Percentiles rank a stretch among this genome's conserved stretches.
Conservation (phyloP, 2,797 vertebrate genomes). For the Leucoraja ocellata region DNA sequence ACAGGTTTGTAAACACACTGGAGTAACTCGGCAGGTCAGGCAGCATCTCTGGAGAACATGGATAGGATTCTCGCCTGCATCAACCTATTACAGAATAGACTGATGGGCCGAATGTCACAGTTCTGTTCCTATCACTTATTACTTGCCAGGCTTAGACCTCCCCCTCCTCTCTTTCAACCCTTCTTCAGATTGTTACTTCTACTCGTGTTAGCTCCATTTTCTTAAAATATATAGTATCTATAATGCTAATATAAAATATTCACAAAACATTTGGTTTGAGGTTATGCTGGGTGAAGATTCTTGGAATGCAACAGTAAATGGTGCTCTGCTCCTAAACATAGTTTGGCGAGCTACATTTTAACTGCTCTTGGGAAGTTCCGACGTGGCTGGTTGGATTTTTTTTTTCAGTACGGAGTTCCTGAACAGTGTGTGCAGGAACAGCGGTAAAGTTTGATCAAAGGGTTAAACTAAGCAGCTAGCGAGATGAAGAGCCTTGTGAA, state of each 20-base stretch:
- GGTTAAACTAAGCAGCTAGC: background rate
- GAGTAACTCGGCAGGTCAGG: too few relatives aligned
- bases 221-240: background rate
- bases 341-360: background rate
- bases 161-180: too few relatives aligned
- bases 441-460: background rate
- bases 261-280: background rate
- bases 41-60: too few relatives aligned
- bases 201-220: too few relatives aligned
- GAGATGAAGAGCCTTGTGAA: background rate
- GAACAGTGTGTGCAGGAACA: background rate
- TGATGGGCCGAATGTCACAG: too few relatives aligned
- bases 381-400: background rate
- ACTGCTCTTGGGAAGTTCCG: background rate
- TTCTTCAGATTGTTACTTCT: too few relatives aligned
- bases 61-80: too few relatives aligned
- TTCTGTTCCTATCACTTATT: too few relatives aligned
- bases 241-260: background rate
- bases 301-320: background rate
- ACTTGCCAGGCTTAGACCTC: too few relatives aligned
- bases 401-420: background rate
- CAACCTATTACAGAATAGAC: too few relatives aligned
- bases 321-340: background rate
- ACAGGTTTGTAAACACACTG: too few relatives aligned
- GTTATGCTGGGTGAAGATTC: background rate